Evolutionary conservation across 2,113 vertebrate species (phyloP).

Genomic region (Peromyscus maniculatus): DNA sequence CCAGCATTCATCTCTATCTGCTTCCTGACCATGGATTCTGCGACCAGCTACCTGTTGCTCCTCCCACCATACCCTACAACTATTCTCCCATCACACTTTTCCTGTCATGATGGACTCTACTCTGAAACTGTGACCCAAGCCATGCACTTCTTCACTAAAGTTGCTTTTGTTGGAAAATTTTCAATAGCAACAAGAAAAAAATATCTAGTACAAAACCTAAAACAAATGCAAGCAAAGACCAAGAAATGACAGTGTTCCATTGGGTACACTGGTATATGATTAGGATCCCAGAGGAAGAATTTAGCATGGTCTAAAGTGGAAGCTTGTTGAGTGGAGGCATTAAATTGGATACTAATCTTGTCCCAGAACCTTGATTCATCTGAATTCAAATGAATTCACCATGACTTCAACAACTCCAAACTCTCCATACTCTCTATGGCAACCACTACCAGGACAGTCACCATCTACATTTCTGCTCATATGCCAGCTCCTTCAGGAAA

Average conservation of each 20-base stretch:
- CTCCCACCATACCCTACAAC: background rate
- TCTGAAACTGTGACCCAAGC: background rate
- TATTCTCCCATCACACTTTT: too few relatives aligned
- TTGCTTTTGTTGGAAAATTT: background rate
- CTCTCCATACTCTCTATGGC: background rate
- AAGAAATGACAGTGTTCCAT: background rate
- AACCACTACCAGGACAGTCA: background rate
- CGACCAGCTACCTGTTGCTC: background rate
- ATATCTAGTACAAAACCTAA: background rate
- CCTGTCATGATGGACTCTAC: too few relatives aligned
- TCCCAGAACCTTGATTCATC: background rate
- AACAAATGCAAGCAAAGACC: background rate
- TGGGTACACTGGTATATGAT: rapidly evolving
- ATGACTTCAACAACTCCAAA: background rate
- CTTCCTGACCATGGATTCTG: background rate
- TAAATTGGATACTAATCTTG: background rate
- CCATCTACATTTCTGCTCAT: background rate
- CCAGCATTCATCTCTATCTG: background rate
- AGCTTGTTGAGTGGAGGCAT: background rate
- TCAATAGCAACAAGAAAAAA: background rate
- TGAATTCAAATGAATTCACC: background rate
- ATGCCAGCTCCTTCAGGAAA: background rate
- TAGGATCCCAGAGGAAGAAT: background rate
- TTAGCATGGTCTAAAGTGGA: background rate
- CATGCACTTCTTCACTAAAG: too few relatives aligned